Base-by-base conservation (phyloP, 1,140 invertebrate genomes). In the Drosophila littoralis region DNA sequence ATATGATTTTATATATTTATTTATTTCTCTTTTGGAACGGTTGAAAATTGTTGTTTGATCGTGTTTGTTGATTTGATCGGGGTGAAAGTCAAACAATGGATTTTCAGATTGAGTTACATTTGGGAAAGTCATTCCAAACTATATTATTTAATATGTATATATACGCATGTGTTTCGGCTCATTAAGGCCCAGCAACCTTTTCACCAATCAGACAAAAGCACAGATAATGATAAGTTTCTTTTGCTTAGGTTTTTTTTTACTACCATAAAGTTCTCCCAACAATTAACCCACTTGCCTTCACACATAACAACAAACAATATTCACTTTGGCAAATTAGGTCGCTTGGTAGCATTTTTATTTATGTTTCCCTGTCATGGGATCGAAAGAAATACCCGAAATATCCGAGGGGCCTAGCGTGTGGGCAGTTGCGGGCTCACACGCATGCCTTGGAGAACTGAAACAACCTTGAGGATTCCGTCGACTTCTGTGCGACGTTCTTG, bases 401-500 rank as follows among this genome's bases (percentile, higher is more conserved):
- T 13, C 10, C 33, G 12, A 54, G 43, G 35, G 15, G 15, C 17
- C 6, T 4, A 10, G 13, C n/a, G 28, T 2, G 42, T 0, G 32
- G 64, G 9, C 51, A 33, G 38, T 60, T 43, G 10, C 22, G 22
- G 35, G 38, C 22, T 35, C 28, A 65, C 50, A 70, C 52, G 60
- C 69, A 73, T 50, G 28, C 32, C 36, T 36, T 5, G 1, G 17
- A 55, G 13, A 42, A 55, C 17, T 9, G 38, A 40, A 33, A 66
- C 48, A 75, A 71, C 76, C 76, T 78, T 78, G 72, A 28, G 40
- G 36, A 17, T 43, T 74, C 36, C 17, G 46, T 33, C 64, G 68
- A 68, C 55, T 63, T 63, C 52, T 46, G 54, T 65, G 22, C 7
- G 10, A 52, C 45, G 13, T 59, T 40, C 33, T 36, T 67, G 69